A percentile compares a stretch with the other conserved stretches of the same genome.
Conservation (phyloP, 2,797 vertebrate species). For the Falco concolor region DNA sequence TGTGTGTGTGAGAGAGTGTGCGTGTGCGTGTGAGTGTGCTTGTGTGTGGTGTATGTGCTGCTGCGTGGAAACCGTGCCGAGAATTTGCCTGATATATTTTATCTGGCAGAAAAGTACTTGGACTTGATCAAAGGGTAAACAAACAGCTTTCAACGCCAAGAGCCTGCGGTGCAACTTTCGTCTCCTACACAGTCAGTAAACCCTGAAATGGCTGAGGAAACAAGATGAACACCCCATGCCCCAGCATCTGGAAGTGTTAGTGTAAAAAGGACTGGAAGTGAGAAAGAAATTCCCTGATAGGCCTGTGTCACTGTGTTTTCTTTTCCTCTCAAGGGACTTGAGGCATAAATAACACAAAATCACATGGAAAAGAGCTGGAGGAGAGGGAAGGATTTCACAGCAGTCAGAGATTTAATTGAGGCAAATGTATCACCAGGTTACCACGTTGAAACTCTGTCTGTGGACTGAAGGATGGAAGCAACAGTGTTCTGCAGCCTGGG, state of each 20-base stretch:
- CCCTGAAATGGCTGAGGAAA: neutral
- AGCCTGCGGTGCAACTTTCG: neutral
- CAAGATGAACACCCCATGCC: neutral
- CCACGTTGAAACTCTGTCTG: neutral
- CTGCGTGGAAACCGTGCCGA: neutral
- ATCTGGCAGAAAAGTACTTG: neutral
- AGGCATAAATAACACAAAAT: neutral
- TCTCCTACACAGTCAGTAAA: conserved; percentile 8
- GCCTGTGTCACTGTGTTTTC: neutral
- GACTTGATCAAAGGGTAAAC: conserved; percentile 41
- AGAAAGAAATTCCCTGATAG: neutral
- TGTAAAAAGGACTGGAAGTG: neutral
- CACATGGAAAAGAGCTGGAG: neutral
- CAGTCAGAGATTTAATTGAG: neutral
- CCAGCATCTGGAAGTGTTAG: neutral
- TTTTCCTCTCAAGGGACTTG: neutral
- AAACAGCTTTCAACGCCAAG: neutral
- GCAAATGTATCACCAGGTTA: neutral
- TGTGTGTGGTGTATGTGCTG: neutral
- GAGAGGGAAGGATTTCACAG: neutral
- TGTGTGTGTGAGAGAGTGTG: no score
- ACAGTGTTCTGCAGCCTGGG: neutral
- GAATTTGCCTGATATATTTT: neutral
- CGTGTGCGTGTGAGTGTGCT: no score
- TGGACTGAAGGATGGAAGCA: neutral